phyloP scores from a whole-genome alignment of 2,797 vertebrate species.

The Hephaestus fuliginosus region DNA sequence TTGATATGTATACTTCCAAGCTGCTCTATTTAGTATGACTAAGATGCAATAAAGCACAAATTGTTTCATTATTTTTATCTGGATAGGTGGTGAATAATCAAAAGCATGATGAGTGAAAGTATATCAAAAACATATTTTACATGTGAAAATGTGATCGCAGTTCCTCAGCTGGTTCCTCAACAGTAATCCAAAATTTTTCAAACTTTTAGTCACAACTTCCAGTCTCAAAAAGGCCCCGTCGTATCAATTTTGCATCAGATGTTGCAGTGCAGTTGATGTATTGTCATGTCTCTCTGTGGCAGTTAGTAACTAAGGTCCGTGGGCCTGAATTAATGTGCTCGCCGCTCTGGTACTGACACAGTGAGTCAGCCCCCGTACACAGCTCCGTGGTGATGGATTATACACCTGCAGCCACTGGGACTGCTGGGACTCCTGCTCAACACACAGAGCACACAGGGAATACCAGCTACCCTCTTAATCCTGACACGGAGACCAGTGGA shows the following conservation, averaged over 20 bases:
- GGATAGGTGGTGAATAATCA: neutral
- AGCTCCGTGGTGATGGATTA: slow-evolving; percentile 79
- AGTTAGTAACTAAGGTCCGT: slow-evolving; percentile 62
- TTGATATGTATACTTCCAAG: neutral
- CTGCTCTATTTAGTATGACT: neutral
- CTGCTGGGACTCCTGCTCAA: slow-evolving; percentile 69
- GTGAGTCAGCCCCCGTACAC: slow-evolving; percentile 70
- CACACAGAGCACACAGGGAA: slow-evolving; percentile 59
- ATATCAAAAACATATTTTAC: neutral
- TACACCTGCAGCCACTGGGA: slow-evolving; percentile 75
- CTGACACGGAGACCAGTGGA: slow-evolving; percentile 59
- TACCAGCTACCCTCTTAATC: slow-evolving; percentile 62
- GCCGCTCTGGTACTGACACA: slow-evolving; percentile 62
- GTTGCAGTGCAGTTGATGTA: slow-evolving; percentile 57
- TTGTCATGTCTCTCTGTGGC: slow-evolving; percentile 59
- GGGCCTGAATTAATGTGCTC: slow-evolving; percentile 71
- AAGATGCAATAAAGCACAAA: neutral
- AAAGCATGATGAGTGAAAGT: neutral
- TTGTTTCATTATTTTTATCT: neutral
- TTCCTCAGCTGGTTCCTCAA: neutral
- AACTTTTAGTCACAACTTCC: slow-evolving; percentile 13
- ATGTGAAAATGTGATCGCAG: neutral
- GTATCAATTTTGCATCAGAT: slow-evolving; percentile 51
- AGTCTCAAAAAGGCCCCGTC: neutral
- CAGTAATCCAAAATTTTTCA: neutral